phyloP scores from a whole-genome alignment of 2,888 invertebrate genomes.

The Pecten maximus region DNA sequence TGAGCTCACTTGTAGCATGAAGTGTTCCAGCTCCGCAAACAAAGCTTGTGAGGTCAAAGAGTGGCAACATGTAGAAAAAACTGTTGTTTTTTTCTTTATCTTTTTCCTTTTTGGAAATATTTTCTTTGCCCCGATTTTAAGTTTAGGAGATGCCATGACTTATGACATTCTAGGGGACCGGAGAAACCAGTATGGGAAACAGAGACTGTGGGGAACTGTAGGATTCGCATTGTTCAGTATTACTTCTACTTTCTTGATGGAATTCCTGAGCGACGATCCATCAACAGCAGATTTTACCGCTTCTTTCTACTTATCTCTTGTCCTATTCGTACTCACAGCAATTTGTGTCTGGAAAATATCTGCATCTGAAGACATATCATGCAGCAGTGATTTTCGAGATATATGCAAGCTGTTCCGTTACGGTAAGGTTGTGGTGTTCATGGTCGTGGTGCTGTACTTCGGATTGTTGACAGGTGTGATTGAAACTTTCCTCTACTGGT shows the following conservation, averaged over 20 bases:
- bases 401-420: conserved; percentile 89
- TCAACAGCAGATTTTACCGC: conserved; percentile 62
- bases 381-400: conserved; percentile 86
- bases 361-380: conserved; percentile 65
- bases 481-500: conserved; percentile 93
- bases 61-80: conserved; percentile 52
- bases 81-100: conserved; percentile 92
- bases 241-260: conserved; percentile 76
- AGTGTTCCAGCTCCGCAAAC: conserved; percentile 55
- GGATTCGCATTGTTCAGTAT: conserved; percentile 87
- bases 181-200: conserved; percentile 91
- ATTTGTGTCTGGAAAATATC: conserved; percentile 85
- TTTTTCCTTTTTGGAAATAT: conserved; percentile 91
- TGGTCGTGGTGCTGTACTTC: conserved; percentile 90
- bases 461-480: conserved; percentile 95
- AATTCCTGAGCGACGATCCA: conserved; percentile 55
- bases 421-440: conserved; percentile 91
- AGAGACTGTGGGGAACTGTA: conserved; percentile 93
- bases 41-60: conserved; percentile 49
- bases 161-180: conserved; percentile 92
- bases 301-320: conserved; percentile 83
- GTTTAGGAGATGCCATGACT: conserved; percentile 94
- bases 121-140: conserved; percentile 92
- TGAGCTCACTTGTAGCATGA: conserved; percentile 65
- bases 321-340: conserved; percentile 88